A percentile compares a stretch with the other conserved stretches of the same genome.
phyloP scores from a whole-genome alignment of 2,113 vertebrate species.

The Haemorhous mexicanus region DNA sequence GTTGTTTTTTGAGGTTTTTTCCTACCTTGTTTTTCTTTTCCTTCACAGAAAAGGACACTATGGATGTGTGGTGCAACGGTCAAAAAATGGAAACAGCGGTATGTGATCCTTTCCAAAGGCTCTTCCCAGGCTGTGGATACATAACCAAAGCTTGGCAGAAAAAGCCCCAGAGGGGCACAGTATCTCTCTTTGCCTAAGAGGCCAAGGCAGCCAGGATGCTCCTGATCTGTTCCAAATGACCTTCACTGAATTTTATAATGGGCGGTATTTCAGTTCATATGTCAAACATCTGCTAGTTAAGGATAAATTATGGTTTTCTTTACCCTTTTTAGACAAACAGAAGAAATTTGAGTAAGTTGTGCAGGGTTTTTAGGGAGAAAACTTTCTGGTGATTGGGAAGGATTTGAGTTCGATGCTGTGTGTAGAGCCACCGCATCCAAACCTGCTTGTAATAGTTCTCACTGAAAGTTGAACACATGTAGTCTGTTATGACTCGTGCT shows the following conservation, averaged over 20 bases:
- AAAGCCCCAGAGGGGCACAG: background rate
- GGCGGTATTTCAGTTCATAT: background rate
- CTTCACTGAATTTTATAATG: background rate
- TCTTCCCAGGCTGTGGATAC: background rate
- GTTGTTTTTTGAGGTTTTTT: no score
- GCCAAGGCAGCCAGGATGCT: background rate
- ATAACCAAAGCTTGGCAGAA: background rate
- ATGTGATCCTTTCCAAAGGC: conserved; percentile 56
- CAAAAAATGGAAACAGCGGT: conserved; percentile 94
- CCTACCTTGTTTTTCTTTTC: background rate
- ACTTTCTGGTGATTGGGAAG: background rate
- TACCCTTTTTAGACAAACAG: background rate
- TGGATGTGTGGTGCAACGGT: conserved; percentile 99
- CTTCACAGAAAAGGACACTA: conserved; percentile 94
- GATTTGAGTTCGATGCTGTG: background rate
- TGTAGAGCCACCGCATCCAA: background rate
- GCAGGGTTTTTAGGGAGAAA: background rate
- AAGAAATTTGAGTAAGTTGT: background rate
- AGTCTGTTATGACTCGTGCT: fast-evolving
- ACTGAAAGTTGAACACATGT: background rate
- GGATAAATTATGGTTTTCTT: background rate
- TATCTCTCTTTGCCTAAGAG: background rate
- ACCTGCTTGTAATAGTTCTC: background rate
- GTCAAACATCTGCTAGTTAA: background rate
- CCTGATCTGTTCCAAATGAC: background rate